A percentile compares a stretch with the other conserved stretches of the same genome.
phyloP scores from a whole-genome alignment of 1,140 invertebrate species.

The Nephila pilipes region DNA sequence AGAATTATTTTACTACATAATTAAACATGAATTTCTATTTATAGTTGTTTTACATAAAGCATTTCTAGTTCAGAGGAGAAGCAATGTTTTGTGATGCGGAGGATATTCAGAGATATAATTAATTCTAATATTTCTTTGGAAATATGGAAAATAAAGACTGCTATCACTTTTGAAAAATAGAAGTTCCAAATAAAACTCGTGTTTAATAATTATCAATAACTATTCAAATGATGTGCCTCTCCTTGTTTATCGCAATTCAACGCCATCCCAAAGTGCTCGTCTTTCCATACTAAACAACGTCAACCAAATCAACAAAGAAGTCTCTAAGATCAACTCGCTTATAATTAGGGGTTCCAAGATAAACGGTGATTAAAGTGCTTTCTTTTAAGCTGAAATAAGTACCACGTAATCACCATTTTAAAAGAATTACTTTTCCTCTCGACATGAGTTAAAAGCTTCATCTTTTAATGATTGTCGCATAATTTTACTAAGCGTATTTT shows the following conservation, averaged over 20 bases:
- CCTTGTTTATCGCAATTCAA: not conserved
- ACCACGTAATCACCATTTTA: slow-evolving; percentile 21
- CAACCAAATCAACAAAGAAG: slow-evolving; percentile 7
- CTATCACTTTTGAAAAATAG: too few species aligned
- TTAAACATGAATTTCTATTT: too few species aligned
- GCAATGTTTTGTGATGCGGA: too few species aligned
- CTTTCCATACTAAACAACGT: not conserved
- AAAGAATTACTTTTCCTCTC: slow-evolving; percentile 21
- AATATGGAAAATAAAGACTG: too few species aligned
- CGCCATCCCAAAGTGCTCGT: not conserved
- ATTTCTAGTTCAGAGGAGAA: too few species aligned
- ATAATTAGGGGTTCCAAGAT: slow-evolving; percentile 19
- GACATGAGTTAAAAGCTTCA: slow-evolving; percentile 27
- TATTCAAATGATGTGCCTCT: not conserved
- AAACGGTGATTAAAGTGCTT: slow-evolving; percentile 41
- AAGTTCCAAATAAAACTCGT: too few species aligned
- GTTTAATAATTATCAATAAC: not conserved
- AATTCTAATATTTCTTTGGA: too few species aligned
- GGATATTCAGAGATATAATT: too few species aligned
- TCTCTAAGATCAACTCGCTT: slow-evolving; percentile 20
- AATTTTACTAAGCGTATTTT: slow-evolving; percentile 19
- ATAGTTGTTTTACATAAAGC: too few species aligned
- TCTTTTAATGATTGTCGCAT: slow-evolving; percentile 41
- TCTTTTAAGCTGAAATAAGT: slow-evolving; percentile 35
- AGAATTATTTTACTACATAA: too few species aligned